Evolutionary conservation across 2,113 vertebrate species (phyloP).

Genomic region (Pseudorasbora parva): DNA sequence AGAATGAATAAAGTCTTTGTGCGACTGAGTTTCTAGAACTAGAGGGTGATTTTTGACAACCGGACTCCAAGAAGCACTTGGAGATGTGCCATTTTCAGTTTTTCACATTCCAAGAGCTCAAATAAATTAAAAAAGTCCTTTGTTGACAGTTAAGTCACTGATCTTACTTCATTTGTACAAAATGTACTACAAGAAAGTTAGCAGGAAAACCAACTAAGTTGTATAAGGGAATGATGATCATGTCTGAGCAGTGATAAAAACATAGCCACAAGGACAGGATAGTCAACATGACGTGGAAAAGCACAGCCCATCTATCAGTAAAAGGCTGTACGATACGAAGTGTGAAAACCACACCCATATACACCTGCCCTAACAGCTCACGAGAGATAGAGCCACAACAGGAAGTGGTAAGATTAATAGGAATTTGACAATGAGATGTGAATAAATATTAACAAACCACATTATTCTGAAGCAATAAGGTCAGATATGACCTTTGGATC

Average conservation of each 20-base stretch:
- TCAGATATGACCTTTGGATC: not conserved
- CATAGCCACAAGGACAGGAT: conserved; percentile 48
- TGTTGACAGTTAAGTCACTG: not conserved
- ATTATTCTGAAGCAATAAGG: not conserved
- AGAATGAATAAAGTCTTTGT: conserved; percentile 61
- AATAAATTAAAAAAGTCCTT: not conserved
- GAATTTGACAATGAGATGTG: not conserved
- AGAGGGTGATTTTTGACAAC: conserved; percentile 67
- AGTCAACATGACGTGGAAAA: conserved; percentile 47
- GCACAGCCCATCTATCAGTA: not conserved
- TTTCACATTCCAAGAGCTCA: conserved; percentile 33
- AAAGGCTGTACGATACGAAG: not conserved
- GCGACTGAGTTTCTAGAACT: conserved; percentile 48
- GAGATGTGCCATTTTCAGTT: conserved; percentile 49
- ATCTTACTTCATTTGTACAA: not conserved
- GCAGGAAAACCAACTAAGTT: not conserved
- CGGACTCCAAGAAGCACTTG: conserved; percentile 60
- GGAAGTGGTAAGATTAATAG: not conserved
- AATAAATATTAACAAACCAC: not conserved
- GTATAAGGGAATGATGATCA: not conserved
- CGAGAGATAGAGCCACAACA: not conserved
- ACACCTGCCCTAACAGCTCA: conserved; percentile 34
- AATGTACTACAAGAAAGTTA: not conserved
- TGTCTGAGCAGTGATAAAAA: conserved; percentile 32
- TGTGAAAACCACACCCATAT: conserved; percentile 22